Conservation (phyloP, 2,113 vertebrate genomes). For the Bos indicus region DNA sequence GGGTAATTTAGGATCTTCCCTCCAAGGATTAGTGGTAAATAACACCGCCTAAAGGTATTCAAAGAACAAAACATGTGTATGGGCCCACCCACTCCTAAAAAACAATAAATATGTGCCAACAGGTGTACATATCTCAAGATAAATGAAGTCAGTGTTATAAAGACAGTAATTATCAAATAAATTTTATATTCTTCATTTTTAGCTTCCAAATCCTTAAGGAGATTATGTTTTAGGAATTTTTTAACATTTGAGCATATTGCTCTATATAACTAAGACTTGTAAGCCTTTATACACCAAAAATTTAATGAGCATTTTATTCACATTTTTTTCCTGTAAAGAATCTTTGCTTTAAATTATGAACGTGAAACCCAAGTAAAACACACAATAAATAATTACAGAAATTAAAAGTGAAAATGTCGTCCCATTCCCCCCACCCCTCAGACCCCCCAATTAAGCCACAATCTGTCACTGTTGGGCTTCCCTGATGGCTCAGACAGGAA, state of each 20-base stretch:
- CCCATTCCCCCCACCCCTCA: background rate
- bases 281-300: slow-evolving; percentile 11
- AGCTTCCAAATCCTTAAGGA: background rate
- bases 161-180: background rate
- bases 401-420: background rate
- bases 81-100: background rate
- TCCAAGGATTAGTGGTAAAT: background rate
- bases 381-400: background rate
- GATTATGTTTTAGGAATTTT: slow-evolving; percentile 12
- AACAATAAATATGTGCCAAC: background rate
- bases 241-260: slow-evolving; percentile 8
- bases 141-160: slow-evolving; percentile 7
- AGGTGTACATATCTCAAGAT: background rate
- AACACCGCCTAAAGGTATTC: background rate
- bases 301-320: background rate
- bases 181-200: slow-evolving; percentile 32
- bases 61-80: slow-evolving; percentile 23
- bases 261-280: background rate
- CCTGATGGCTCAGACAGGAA: background rate
- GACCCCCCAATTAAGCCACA: background rate
- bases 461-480: background rate
- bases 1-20: slow-evolving; percentile 10
- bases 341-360: background rate
- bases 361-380: background rate
- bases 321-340: background rate